Evolutionary conservation across 2,888 invertebrate species (phyloP).

Genomic region (Theristus sp.): DNA sequence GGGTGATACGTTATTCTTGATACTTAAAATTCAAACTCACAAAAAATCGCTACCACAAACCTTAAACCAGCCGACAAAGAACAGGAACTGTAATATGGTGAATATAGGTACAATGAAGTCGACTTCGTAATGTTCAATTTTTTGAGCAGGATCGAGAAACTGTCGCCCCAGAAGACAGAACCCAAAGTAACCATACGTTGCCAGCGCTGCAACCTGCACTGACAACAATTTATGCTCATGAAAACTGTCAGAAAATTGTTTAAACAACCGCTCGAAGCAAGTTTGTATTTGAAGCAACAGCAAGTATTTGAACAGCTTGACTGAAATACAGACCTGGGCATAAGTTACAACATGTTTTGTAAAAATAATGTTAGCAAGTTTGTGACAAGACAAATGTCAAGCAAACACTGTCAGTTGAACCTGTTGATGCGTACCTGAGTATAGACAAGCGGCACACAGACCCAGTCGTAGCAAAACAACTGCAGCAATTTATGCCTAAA

Average conservation of each 20-base stretch:
- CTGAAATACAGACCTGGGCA: too few relatives aligned
- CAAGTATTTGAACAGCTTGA: too few relatives aligned
- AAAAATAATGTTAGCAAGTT: too few relatives aligned
- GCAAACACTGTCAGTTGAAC: too few relatives aligned
- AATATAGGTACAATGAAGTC: not conserved
- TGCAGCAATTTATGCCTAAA: slow-evolving; percentile 2
- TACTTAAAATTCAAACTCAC: not conserved
- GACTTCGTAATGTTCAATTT: not conserved
- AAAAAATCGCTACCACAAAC: not conserved
- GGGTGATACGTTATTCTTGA: not conserved
- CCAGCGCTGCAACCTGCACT: not conserved
- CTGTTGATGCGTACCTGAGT: slow-evolving; percentile 10
- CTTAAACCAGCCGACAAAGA: slow-evolving; percentile 6
- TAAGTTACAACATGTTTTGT: too few relatives aligned
- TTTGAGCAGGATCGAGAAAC: not conserved
- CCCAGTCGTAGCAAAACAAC: slow-evolving; percentile 15
- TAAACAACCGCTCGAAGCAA: too few relatives aligned
- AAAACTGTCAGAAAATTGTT: too few relatives aligned
- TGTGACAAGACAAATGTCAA: too few relatives aligned
- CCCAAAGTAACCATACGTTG: slow-evolving; percentile 1
- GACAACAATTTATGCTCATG: too few relatives aligned
- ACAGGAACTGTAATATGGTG: slow-evolving; percentile 1
- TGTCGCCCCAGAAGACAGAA: slow-evolving; percentile 1
- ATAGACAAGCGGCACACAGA: slow-evolving; percentile 18
- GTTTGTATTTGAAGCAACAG: too few relatives aligned